Conservation (phyloP, 1,140 invertebrate genomes). For the Drosophila pallidifrons region DNA sequence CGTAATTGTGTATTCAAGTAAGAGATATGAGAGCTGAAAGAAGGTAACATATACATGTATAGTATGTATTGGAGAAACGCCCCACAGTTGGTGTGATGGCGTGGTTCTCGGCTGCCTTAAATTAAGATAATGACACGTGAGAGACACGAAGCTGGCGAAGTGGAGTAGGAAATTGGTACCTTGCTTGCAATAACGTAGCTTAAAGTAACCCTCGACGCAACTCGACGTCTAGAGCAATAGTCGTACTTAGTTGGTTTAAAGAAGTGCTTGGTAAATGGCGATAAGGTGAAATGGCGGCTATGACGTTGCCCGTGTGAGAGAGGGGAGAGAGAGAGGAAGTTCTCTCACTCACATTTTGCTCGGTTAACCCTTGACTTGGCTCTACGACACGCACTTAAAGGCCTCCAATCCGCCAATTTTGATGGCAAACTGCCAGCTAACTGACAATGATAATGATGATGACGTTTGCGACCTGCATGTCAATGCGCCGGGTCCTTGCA, state of each 20-base stretch:
- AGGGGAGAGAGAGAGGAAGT: no score
- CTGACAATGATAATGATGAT: constrained; percentile 57
- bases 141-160: constrained; percentile 24
- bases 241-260: constrained; percentile 23
- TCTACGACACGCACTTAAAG: constrained; percentile 68
- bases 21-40: constrained; percentile 75
- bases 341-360: neutral
- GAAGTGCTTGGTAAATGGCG: constrained; percentile 75
- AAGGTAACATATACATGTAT: constrained; percentile 41
- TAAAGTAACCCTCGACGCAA: constrained; percentile 22
- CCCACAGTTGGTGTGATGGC: constrained; percentile 1
- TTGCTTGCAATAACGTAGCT: constrained; percentile 15
- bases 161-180: constrained; percentile 22
- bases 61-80: constrained; percentile 28
- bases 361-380: constrained; percentile 72
- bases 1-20: constrained; percentile 82
- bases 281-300: constrained; percentile 66
- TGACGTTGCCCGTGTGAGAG: no score
- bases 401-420: constrained; percentile 59
- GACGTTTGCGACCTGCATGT: constrained; percentile 59
- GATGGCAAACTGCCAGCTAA: constrained; percentile 71
- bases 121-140: constrained; percentile 82
- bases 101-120: constrained; percentile 56
- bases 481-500: constrained; percentile 43
- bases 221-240: neutral